Evolutionary conservation across 2,113 vertebrate species (phyloP), one percentile per base, ranked within the genome.

Genomic region (Peucedramus taeniatus): DNA sequence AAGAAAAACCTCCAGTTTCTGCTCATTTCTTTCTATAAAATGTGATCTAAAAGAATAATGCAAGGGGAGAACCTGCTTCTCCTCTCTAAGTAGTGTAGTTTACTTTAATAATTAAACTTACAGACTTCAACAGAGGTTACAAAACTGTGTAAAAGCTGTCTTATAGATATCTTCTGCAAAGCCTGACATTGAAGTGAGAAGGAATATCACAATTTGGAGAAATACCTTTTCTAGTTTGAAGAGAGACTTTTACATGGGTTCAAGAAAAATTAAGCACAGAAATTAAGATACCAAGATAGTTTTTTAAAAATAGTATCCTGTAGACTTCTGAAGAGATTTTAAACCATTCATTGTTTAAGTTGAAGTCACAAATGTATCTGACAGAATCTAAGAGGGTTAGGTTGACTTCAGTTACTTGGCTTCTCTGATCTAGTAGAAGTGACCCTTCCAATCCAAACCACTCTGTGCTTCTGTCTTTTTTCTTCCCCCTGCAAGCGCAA

Each of bases 401-500:
- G 11, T 44, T 91, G 40, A 61, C 16, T 87, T 91, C 7, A 35
- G 15, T 76, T 83, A 23, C 19, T 82, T 37, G 26, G 20, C 42
- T 81, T 80, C 15, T 77, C 33, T 81, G 44, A 7, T 39, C 12
- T 57, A 28, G 33, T 44, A 23, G 45, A 39, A 69, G 6, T 33
- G 8, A 42, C 44, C 27, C 39, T 44, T 57, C 31, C 22, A 66
- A 51, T 15, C 23, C 28, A 44, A 44, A 44, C 7, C 30, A 39
- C 40, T 44, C 37, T 74, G 16, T 57, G 14, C 2, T 19, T 15
- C 21, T 40, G 23, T 20, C 45, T 35, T 19, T 39, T 8, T 21
- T 10, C 11, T 22, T 8, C 15, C 53, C 10, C 2, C 8, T 5
- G 0, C 3, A 8, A 28, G 12, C 5, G 6, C 27, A 60, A 9